Conservation (phyloP, 1,140 invertebrate species). For the Zaprionus gabonicus region DNA sequence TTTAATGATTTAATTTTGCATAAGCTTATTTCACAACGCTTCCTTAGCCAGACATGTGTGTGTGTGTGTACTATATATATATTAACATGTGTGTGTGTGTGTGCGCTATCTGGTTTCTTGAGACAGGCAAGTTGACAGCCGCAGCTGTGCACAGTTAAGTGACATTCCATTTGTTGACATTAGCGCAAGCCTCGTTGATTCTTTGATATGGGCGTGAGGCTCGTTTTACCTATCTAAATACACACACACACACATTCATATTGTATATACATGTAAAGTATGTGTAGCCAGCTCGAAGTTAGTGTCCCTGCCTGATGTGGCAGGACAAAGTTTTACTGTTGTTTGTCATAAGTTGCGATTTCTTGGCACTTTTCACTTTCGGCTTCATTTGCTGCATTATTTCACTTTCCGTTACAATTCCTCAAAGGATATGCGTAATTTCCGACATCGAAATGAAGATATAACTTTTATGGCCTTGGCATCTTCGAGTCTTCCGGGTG, state of each 20-base stretch:
- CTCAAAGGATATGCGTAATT: conserved; percentile 76
- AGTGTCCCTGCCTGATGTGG: background rate
- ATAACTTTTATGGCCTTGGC: conserved; percentile 32
- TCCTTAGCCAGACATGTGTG: conserved; percentile 8
- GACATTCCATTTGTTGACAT: conserved; percentile 72
- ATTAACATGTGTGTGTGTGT: conserved; percentile 7
- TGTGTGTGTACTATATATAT: conserved; percentile 12
- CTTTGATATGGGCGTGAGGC: conserved; percentile 53
- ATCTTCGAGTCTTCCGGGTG: background rate
- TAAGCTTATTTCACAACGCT: conserved; percentile 57
- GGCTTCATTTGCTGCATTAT: conserved; percentile 65
- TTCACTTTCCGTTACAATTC: conserved; percentile 64
- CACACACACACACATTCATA: background rate
- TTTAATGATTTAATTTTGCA: conserved; percentile 80
- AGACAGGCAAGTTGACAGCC: conserved; percentile 36
- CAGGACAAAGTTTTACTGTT: conserved; percentile 37
- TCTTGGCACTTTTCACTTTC: conserved; percentile 43
- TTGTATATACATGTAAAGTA: background rate
- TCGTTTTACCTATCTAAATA: background rate
- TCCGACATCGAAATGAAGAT: conserved; percentile 47
- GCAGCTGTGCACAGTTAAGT: conserved; percentile 52
- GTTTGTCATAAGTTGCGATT: conserved; percentile 51
- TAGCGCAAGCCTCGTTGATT: conserved; percentile 59
- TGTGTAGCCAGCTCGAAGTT: background rate
- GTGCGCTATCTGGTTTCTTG: conserved; percentile 29